Evolutionary conservation across 2,797 vertebrate species (phyloP), one percentile per base, ranked within the genome.

Genomic region (Pelodytes ibericus): DNA sequence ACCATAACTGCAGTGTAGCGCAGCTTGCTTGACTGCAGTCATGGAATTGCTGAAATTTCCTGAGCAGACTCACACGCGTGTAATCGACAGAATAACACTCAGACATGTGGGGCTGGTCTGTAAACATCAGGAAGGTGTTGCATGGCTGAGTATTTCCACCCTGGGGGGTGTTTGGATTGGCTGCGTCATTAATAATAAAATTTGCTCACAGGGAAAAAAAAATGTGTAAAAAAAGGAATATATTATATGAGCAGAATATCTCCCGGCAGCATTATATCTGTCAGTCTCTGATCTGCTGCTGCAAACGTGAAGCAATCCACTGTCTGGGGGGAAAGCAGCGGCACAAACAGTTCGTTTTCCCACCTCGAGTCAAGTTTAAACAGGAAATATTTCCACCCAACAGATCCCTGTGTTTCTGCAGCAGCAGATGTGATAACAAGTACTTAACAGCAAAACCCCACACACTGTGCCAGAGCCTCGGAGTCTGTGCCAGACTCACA

Each of bases 371-470:
- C 71, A 13, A 68, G 76, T 79, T 79, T 79, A 79, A 73, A 79
- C 76, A 79, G 76, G 76, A 79, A 79, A 68, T 79, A 31, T 73
- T 79, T 71, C 76, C 76, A 73, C 76, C 76, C 76, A 22, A 47
- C 33, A 41, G 75, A 66, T 72, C 71, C 67, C 24, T 78, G 67
- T 72, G 41, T 56, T 44, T 68, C 59, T 61, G 33, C 33, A 72
- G 69, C 31, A 68, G 71, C 76, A 68, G 76, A 79, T 79, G 76
- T 79, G 76, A 79, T 79, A 73, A 79, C 70, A 73, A 71, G 67
- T 31, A 51, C 65, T 75, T 51, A 75, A 56, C 63, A 33, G 63
- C 53, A 71, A 53, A n/a, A 69, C 65, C 72, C 63, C 75, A 72
- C 33, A 71, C 67, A 58, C 44, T 16, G n/a, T 53, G 11, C n/a